phyloP scores from a whole-genome alignment of 1,140 invertebrate species.

The Drosophila carrolli region DNA sequence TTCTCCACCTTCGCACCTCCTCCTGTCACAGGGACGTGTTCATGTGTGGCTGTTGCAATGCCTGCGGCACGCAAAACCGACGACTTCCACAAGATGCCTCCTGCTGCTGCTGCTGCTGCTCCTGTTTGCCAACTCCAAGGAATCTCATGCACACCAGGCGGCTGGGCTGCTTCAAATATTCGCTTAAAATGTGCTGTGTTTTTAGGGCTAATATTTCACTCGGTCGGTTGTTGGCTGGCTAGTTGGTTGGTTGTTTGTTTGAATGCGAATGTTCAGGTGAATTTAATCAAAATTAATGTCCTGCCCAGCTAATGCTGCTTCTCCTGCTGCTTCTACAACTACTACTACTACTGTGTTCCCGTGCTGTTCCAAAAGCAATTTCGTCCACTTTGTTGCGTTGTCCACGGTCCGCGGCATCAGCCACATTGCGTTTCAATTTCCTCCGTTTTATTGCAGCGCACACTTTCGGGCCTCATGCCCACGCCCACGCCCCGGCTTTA shows the following conservation, averaged over 20 bases:
- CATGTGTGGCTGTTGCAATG: constrained; percentile 72
- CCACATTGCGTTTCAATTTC: constrained; percentile 79
- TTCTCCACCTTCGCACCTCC: constrained; percentile 9
- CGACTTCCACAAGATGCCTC: constrained; percentile 30
- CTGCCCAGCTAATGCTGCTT: constrained; percentile 8
- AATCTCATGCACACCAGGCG: constrained; percentile 12
- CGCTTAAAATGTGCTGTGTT: constrained; percentile 14
- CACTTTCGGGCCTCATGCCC: constrained; percentile 34
- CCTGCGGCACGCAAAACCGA: constrained; percentile 66
- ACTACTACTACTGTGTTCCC: constrained; percentile 21
- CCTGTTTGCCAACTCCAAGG: constrained; percentile 4
- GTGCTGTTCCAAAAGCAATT: constrained; percentile 73
- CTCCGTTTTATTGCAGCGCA: constrained; percentile 37
- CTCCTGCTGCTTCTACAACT: constrained; percentile 1
- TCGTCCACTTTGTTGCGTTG: constrained; percentile 81
- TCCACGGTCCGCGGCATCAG: constrained; percentile 75
- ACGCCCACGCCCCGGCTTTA: constrained; percentile 52
- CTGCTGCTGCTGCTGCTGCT: constrained; percentile 18
- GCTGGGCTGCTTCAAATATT: constrained; percentile 5
- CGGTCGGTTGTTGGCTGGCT: constrained; percentile 7
- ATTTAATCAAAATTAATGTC: constrained; percentile 75
- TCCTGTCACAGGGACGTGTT: constrained; percentile 69
- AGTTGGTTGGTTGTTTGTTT: background rate
- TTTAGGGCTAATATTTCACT: constrained; percentile 52
- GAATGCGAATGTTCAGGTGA: constrained; percentile 45